Conservation (phyloP, 2,888 invertebrate species). For the Siphlonurus alternatus region DNA sequence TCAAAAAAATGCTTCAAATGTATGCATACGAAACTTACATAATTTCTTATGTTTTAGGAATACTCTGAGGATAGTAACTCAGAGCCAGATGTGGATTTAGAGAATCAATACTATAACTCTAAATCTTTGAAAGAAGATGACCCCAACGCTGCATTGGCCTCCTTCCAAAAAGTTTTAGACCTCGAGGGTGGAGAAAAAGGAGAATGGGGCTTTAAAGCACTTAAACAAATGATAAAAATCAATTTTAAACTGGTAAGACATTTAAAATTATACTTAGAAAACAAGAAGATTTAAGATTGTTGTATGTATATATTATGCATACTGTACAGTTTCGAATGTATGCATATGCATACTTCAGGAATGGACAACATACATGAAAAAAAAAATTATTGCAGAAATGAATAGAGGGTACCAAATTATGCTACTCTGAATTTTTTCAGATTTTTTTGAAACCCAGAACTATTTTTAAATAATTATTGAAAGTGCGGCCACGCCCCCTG, state of each 20-base stretch:
- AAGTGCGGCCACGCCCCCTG: too few species aligned
- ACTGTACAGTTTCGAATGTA: too few species aligned
- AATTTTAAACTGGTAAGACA: slow-evolving; percentile 81
- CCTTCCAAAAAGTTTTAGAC: slow-evolving; percentile 91
- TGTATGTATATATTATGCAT: neutral
- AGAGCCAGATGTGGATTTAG: slow-evolving; percentile 97
- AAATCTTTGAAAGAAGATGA: slow-evolving; percentile 97
- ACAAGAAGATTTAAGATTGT: slow-evolving; percentile 28
- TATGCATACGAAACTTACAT: too few species aligned
- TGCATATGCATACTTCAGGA: too few species aligned
- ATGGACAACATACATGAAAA: too few species aligned
- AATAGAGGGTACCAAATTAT: too few species aligned
- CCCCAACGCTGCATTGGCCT: slow-evolving; percentile 75
- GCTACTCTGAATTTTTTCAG: too few species aligned
- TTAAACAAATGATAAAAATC: slow-evolving; percentile 99
- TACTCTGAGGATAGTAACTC: slow-evolving; percentile 99
- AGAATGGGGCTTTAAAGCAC: slow-evolving; percentile 99
- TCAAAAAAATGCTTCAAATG: too few species aligned
- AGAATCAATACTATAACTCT: slow-evolving; percentile 99
- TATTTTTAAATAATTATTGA: too few species aligned
- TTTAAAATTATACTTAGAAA: slow-evolving; percentile 3
- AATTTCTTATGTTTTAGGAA: too few species aligned
- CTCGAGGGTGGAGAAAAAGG: slow-evolving; percentile 96
- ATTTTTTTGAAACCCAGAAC: too few species aligned
- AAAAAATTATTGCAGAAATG: too few species aligned